Base-by-base conservation (phyloP, 2,888 invertebrate genomes). In the Eilema caniola region DNA sequence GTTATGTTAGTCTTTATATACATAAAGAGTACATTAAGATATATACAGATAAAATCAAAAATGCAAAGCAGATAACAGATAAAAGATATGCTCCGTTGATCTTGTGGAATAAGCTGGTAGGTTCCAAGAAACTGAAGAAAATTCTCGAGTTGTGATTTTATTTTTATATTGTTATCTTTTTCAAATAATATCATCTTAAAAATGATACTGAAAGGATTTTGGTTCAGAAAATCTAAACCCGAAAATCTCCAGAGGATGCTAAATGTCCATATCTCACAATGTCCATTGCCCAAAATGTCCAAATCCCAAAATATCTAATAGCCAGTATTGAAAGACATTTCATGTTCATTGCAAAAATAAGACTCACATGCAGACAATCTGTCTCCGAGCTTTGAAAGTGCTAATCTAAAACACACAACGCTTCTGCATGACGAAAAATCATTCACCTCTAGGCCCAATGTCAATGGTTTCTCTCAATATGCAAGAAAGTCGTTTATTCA, bases 371-470 rank as follows among this genome's bases (percentile, higher is more conserved):
- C 28, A 53, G 3, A 31, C 23, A 33, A 16, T 2, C 14, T 23
- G 20, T 57, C 20, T 23, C 24, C 33, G 16, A 24, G 33, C 56
- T 41, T 41, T 12, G 41, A 41, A 23, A 41, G 16, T 62, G 41
- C 24, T 57, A 66, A 66, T 31, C 31, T n/a, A 56, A 56, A 8
- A 31, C 31, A 61, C 33, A 61, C 61, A 61, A 61, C 7, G n/a
- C 31, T 61, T 61, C 61, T 65, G 14, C 57, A 62, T 23, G 60
- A 47, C n/a, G n/a, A 28, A 31, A 31, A 66, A 8, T 16, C 33
- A 31, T 57, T 59, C 8, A 33, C 57, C 47, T 47, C 20, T 20
- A 20, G 53, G 10, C 10, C 23, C 10, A 16, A 24, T 25, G 20
- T 41, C 59, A 25, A 63, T 41, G 37, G 16, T 24, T 23, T n/a